Evolutionary conservation across 92 coral and sea anemone species (phyloP).

Genomic region (Palythoa grandiflora): DNA sequence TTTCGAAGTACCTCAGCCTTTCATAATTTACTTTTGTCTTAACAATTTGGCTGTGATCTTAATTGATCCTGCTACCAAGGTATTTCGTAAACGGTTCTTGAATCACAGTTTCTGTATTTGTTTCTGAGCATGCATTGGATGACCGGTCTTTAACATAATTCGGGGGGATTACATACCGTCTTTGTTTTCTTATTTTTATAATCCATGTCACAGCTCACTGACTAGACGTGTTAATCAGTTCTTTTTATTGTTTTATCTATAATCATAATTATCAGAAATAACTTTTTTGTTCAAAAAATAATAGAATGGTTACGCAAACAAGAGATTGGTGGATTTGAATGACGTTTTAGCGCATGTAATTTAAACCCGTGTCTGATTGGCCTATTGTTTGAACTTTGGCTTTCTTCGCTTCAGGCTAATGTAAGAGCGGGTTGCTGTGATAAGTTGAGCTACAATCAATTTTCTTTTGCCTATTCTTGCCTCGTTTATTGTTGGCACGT

Average conservation of each 20-base stretch:
- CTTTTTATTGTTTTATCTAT: neutral
- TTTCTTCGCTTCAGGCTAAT: neutral
- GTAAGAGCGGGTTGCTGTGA: neutral
- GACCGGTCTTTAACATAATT: no score
- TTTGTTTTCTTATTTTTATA: no score
- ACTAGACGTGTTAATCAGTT: neutral
- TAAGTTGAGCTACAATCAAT: neutral
- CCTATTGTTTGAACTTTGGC: neutral
- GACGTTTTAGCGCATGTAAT: neutral
- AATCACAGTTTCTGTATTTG: no score
- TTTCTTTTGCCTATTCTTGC: neutral
- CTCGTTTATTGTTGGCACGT: neutral
- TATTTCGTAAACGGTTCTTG: no score
- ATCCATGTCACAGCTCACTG: neutral
- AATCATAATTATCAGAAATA: neutral
- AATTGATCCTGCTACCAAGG: no score
- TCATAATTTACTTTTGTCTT: no score
- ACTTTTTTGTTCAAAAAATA: neutral
- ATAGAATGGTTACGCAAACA: neutral
- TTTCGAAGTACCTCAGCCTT: no score
- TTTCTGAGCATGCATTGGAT: no score
- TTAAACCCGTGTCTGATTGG: slow-evolving; percentile 18
- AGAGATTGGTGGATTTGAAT: slow-evolving; percentile 5
- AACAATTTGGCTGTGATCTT: no score
- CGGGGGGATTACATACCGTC: no score